phyloP scores from a whole-genome alignment of 2,113 vertebrate genomes.

The Ondatra zibethicus region DNA sequence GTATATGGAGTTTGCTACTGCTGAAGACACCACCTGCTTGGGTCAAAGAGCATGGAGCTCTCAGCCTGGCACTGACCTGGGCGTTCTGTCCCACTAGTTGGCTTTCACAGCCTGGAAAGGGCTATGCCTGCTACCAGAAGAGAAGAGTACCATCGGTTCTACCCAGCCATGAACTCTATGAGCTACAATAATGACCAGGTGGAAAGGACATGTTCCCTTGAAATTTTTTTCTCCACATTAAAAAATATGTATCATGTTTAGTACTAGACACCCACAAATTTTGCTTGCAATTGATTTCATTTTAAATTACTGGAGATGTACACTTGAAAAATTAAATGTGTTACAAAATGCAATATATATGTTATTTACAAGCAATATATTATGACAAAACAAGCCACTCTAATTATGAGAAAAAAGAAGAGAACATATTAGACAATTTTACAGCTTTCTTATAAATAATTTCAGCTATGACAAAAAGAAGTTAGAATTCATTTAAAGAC shows the following conservation, averaged over 20 bases:
- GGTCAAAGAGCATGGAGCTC: background rate
- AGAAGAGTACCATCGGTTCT: background rate
- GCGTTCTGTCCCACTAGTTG: background rate
- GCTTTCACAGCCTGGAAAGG: background rate
- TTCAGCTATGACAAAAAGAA: background rate
- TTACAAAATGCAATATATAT: conserved; percentile 13
- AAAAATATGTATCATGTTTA: background rate
- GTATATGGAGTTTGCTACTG: background rate
- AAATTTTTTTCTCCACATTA: background rate
- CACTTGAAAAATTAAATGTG: background rate
- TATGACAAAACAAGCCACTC: background rate
- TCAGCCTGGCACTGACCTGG: background rate
- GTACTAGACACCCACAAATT: background rate
- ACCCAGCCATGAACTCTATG: background rate
- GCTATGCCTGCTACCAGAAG: background rate
- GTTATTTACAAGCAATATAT: conserved; percentile 21
- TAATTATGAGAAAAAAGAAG: conserved; percentile 41
- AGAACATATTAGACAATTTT: background rate
- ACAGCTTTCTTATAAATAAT: background rate
- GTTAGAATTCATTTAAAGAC: background rate
- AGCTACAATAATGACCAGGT: background rate
- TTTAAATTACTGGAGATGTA: conserved; percentile 5
- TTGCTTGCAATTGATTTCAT: background rate
- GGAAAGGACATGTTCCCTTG: background rate
- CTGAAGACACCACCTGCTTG: background rate